Evolutionary conservation across 2,888 invertebrate species (phyloP).

Genomic region (Argyra leucocephala): DNA sequence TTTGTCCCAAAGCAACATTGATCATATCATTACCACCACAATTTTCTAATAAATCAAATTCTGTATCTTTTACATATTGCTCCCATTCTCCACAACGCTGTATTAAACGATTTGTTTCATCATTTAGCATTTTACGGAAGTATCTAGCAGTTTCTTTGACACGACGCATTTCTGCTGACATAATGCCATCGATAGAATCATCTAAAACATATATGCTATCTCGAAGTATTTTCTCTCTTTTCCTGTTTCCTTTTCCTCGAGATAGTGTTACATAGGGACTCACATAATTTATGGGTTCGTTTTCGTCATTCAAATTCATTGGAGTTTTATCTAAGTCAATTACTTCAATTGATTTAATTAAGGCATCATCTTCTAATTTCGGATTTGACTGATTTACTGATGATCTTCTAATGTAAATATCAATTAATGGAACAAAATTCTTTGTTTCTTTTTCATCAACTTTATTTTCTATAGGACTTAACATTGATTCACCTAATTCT

Average conservation of each 20-base stretch:
- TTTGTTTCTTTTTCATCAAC: background rate
- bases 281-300: slow-evolving; percentile 29
- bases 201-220: slow-evolving; percentile 32
- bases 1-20: slow-evolving; percentile 63
- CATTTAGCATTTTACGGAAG: slow-evolving; percentile 38
- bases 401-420: background rate
- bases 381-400: background rate
- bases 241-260: slow-evolving; percentile 47
- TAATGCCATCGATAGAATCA: slow-evolving; percentile 10
- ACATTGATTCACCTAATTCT: background rate
- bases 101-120: slow-evolving; percentile 45
- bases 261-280: slow-evolving; percentile 47
- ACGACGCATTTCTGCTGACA: slow-evolving; percentile 20
- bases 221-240: slow-evolving; percentile 43
- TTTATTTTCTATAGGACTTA: background rate
- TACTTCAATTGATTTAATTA: background rate
- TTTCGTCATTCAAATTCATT: slow-evolving; percentile 7
- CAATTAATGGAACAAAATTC: background rate
- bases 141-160: slow-evolving; percentile 34
- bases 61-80: slow-evolving; percentile 29
- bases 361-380: background rate
- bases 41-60: slow-evolving; percentile 36
- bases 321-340: background rate
- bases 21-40: slow-evolving; percentile 46
- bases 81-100: slow-evolving; percentile 46